Conservation (phyloP, 2,797 vertebrate species). For the Falco peregrinus region DNA sequence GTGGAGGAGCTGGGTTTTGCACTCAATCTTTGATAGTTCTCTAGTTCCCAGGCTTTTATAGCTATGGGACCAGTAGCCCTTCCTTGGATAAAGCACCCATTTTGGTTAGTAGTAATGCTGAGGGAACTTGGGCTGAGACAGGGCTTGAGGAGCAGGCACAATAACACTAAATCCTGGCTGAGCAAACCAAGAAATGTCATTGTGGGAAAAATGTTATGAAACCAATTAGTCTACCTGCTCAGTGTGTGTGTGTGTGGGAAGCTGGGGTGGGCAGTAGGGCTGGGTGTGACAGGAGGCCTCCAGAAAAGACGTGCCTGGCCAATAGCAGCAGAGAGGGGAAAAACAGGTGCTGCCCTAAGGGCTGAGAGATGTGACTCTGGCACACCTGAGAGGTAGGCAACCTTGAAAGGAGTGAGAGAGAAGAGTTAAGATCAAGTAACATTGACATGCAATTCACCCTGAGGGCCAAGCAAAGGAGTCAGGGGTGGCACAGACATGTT, state of each 20-base stretch:
- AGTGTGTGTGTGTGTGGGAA: neutral
- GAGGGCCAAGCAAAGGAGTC: neutral
- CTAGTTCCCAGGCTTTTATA: neutral
- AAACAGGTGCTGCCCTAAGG: constrained; percentile 26
- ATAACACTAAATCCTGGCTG: neutral
- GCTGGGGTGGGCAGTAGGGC: neutral
- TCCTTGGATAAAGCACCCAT: neutral
- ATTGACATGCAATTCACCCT: neutral
- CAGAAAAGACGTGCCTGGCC: neutral
- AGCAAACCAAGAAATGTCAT: constrained; percentile 48
- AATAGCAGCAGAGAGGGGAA: neutral
- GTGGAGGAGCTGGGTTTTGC: neutral
- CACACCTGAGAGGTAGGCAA: neutral
- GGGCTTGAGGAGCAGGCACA: neutral
- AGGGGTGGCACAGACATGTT: neutral
- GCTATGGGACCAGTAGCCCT: neutral
- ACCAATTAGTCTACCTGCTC: constrained; percentile 48
- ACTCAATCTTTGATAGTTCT: neutral
- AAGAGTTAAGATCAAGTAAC: constrained; percentile 18
- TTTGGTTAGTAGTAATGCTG: neutral
- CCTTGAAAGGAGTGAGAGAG: neutral
- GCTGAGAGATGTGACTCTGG: constrained; percentile 5
- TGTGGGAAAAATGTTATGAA: constrained; percentile 52
- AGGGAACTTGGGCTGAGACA: neutral
- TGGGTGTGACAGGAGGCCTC: neutral